These are phyloP conservation scores for Pteronura brasiliensis DNA, from an alignment of 2,113 vertebrate genomes.

Conservation along the genomic window DNA sequence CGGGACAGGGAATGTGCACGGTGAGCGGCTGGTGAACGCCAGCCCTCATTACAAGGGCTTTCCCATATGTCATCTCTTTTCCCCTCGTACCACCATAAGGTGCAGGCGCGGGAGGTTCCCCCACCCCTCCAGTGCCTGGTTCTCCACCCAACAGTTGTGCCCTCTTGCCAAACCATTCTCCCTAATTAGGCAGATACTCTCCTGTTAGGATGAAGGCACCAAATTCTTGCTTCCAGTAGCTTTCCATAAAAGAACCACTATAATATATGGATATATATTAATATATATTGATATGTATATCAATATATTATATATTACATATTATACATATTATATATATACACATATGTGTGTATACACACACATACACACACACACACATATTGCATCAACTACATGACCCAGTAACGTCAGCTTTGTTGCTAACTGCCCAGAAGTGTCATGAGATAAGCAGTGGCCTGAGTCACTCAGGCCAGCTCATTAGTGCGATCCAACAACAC, in stretches of 20 bases:
- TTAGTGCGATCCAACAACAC: background rate
- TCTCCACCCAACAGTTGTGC: background rate
- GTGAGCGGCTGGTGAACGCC: background rate
- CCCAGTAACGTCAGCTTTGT: background rate
- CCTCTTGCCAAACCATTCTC: background rate
- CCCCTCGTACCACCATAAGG: too few relatives aligned
- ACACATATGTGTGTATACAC: background rate
- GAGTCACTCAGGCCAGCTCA: background rate
- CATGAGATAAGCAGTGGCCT: background rate
- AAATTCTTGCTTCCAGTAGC: background rate
- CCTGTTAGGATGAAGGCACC: background rate
- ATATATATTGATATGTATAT: background rate
- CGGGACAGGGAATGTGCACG: background rate
- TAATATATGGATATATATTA: background rate
- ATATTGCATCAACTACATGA: background rate
- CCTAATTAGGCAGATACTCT: background rate
- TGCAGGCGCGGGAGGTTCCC: rapidly evolving
- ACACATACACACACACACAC: background rate
- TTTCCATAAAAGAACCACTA: background rate
- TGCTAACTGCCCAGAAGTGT: background rate
- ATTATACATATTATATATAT: too few relatives aligned
- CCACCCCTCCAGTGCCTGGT: too few relatives aligned
- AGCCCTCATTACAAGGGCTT: background rate
- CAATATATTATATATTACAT: background rate
- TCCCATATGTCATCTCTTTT: rapidly evolving